Evolutionary conservation across 2,888 invertebrate genomes (phyloP), one percentile per base, ranked within the genome.

Genomic region (Calameuta idolon): DNA sequence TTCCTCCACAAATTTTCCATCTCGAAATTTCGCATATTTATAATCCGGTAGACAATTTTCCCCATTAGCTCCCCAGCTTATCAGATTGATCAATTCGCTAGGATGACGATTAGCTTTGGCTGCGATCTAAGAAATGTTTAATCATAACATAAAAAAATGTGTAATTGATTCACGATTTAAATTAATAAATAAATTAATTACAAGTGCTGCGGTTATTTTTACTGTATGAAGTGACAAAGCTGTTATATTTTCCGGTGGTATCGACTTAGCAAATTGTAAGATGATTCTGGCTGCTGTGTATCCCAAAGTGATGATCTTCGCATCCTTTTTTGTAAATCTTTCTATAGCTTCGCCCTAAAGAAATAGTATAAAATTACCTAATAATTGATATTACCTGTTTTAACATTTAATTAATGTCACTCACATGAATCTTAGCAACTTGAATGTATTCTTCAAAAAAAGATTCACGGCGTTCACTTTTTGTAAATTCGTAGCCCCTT

Each of bases 51-150:
- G 80, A 12, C 37, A 71, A n/a, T 73, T 40, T 11, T 15, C 73
- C 2, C 80, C 79, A 34, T 82, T 84, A 0, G 76, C 77, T 12
- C 86, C 86, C 85, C 85, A 86, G 30, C 83, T 78, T 74, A 86
- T 85, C 34, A 86, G 69, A 73, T 85, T 85, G n/a, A 77, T 83
- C 9, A 86, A 73, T 31, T 86, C 80, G n/a, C 69, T 69, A 12
- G 81, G 80, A 9, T 75, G 77, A 34, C 83, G 79, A 4, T 79
- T 31, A 12, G 73, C 69, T 69, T 73, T 76, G 4, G 71, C 71
- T 1, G 86, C 81, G 31, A 86, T 83, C 86, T 86, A 68, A 71
- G 40, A 74, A 77, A 34, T 33, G 68, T 31, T 9, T 12, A 5
- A 55, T 55, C 9, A 2, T 9, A 55, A 23, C 0, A 23, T 9